Percentiles rank a stretch among this genome's conserved stretches.
Conservation (phyloP, 2,888 invertebrate genomes). For the Lordiphosa fenestrarum region DNA sequence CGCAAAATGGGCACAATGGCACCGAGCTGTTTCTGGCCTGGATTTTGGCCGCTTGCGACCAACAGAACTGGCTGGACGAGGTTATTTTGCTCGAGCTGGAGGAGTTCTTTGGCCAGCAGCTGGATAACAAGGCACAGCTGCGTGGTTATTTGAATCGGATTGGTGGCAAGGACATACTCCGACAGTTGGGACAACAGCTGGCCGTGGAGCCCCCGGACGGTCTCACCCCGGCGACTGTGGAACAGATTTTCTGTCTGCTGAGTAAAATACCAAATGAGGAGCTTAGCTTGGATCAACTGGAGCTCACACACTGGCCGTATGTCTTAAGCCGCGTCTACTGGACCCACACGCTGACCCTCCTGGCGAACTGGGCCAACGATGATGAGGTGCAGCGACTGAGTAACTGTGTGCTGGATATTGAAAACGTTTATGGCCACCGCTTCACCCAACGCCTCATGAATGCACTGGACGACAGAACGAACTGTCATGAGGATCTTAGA, state of each 20-base stretch:
- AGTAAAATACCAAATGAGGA: slow-evolving; percentile 1
- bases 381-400: not conserved
- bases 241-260: not conserved
- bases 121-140: not conserved
- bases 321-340: not conserved
- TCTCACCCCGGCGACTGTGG: not conserved
- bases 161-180: slow-evolving; percentile 1
- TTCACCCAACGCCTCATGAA: not conserved
- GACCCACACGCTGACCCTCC: not conserved
- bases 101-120: not conserved
- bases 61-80: slow-evolving; percentile 6
- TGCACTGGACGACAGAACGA: not conserved
- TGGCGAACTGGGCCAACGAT: slow-evolving; percentile 1
- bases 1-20: not conserved
- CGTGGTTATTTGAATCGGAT: not conserved
- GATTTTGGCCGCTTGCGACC: slow-evolving; percentile 3
- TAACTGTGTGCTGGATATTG: not conserved
- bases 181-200: slow-evolving; percentile 1
- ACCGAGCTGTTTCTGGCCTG: not conserved
- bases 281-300: not conserved
- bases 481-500: not conserved
- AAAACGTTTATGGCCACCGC: not conserved
- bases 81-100: slow-evolving; percentile 4
- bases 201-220: not conserved
- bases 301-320: slow-evolving; percentile 2